Conservation (phyloP, 2,113 vertebrate species). For the Harpagus bidentatus region DNA sequence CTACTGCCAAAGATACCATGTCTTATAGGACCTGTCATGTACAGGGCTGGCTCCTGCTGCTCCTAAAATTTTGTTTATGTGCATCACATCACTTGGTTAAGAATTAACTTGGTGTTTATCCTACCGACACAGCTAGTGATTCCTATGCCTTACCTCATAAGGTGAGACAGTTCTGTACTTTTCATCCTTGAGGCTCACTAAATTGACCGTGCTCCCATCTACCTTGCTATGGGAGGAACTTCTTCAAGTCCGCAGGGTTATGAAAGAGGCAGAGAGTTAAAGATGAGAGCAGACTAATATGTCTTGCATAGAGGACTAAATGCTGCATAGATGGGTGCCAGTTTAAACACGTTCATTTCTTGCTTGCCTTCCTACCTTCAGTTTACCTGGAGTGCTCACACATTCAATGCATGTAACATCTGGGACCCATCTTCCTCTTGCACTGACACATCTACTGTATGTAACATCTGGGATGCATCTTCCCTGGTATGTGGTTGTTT, state of each 20-base stretch:
- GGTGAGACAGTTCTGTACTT: neutral
- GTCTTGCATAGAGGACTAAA: neutral
- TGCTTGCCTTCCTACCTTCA: neutral
- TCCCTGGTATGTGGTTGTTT: neutral
- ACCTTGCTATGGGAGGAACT: neutral
- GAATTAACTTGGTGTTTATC: neutral
- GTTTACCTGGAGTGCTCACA: neutral
- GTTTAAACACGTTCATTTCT: neutral
- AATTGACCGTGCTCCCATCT: neutral
- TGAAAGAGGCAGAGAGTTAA: neutral
- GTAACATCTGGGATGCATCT: conserved; percentile 33
- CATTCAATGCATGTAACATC: neutral
- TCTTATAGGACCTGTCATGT: neutral
- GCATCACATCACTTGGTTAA: neutral
- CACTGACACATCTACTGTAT: neutral
- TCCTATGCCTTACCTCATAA: neutral
- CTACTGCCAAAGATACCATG: neutral
- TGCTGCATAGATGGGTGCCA: neutral
- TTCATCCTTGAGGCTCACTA: neutral
- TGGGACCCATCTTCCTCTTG: neutral
- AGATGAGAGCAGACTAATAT: neutral
- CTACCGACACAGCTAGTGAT: neutral
- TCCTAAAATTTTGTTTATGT: neutral
- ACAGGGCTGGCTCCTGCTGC: neutral
- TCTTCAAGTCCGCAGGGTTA: neutral